Conservation (phyloP, 2,888 invertebrate species). For the Tachina fera region DNA sequence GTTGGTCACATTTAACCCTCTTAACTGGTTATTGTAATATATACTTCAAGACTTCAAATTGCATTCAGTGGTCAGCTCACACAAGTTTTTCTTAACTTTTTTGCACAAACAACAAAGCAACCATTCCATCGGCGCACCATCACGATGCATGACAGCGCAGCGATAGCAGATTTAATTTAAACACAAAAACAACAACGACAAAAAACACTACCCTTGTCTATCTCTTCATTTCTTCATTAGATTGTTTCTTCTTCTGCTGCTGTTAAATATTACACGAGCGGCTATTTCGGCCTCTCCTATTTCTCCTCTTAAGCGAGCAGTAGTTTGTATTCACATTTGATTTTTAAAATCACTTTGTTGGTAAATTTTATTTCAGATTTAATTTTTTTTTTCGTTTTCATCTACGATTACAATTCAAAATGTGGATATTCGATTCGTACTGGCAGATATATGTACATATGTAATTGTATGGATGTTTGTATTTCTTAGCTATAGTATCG, state of each 20-base stretch:
- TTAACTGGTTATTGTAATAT: slow-evolving; percentile 36
- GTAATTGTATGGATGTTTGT: slow-evolving; percentile 5
- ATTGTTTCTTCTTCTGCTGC: slow-evolving; percentile 39
- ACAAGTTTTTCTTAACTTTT: slow-evolving; percentile 36
- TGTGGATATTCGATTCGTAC: slow-evolving; percentile 27
- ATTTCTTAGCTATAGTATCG: background rate
- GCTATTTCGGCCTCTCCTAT: slow-evolving; percentile 26
- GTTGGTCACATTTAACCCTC: slow-evolving; percentile 24
- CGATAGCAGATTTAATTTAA: slow-evolving; percentile 25
- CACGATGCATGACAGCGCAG: slow-evolving; percentile 16
- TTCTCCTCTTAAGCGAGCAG: slow-evolving; percentile 2
- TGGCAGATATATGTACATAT: background rate
- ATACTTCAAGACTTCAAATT: slow-evolving; percentile 53
- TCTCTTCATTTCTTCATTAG: slow-evolving; percentile 51
- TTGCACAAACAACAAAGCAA: slow-evolving; percentile 23
- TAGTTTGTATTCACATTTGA: slow-evolving; percentile 6
- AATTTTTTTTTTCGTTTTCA: slow-evolving; percentile 1
- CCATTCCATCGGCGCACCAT: slow-evolving; percentile 35
- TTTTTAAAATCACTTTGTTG: slow-evolving; percentile 31
- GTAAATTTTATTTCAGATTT: slow-evolving; percentile 34
- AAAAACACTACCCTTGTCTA: slow-evolving; percentile 30
- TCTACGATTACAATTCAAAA: slow-evolving; percentile 28
- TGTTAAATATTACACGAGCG: slow-evolving; percentile 15
- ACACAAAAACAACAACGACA: background rate
- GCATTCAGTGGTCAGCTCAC: slow-evolving; percentile 51